Evolutionary conservation across 1,140 invertebrate species (phyloP), one percentile per base, ranked within the genome.

Genomic region (silkworm (Bombyx mori)): DNA sequence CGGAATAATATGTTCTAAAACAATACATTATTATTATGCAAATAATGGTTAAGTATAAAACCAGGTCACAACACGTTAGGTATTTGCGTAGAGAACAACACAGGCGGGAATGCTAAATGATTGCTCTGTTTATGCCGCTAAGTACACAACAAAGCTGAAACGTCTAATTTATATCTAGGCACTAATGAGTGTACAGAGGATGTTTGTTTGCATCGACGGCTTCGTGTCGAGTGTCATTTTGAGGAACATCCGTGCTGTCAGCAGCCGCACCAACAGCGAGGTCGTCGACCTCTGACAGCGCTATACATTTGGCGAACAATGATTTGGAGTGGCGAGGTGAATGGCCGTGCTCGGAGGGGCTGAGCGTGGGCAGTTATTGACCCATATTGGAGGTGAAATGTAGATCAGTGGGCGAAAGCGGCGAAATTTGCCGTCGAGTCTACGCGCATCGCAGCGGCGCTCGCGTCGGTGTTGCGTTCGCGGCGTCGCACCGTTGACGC

Each of bases 331-430:
- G 74, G 80, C 76, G 82, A 86, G 80, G 82, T 86, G 83, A 86
- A 85, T 67, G 83, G 73, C 83, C 82, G 75, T 72, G 75, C 71
- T 68, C 79, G 71, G 80, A 79, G 83, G 81, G 83, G 79, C 80
- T 78, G 75, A 77, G 82, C 82, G 83, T 85, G 77, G 83, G 80
- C 83, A 86, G 83, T 86, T 86, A 86, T 86, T 83, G 83, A 86
- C 83, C 83, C 79, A 86, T 86, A 86, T 86, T 86, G 72, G 74
- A 73, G 74, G 83, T 86, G 79, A 87, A 87, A 87, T 84, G 82
- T 87, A 87, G 82, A 87, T 87, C 82, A 87, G 83, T 87, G 83
- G 83, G 82, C 82, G 83, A 86, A 76, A 83, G 79, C 76, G 82
- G 80, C 83, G 81, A 85, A 85, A 76, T 85, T 86, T 65, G 77